A percentile compares a stretch with the other conserved stretches of the same genome.
phyloP scores from a whole-genome alignment of 1,140 invertebrate genomes.

The Rhizoglyphus robini region DNA sequence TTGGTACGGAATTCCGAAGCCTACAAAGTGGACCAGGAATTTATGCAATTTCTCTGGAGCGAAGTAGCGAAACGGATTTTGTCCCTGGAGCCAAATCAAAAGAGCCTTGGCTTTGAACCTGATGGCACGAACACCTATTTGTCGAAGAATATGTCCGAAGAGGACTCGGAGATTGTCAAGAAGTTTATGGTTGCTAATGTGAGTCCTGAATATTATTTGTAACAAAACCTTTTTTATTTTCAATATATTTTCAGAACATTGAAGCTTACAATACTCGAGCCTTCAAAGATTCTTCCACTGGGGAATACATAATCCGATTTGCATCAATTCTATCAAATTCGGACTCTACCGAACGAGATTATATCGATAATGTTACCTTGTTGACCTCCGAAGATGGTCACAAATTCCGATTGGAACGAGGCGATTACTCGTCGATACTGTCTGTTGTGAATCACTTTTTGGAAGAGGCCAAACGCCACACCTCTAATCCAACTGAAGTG shows the following conservation, averaged over 20 bases:
- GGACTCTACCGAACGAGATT: slow-evolving; percentile 47
- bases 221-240: no score
- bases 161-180: slow-evolving; percentile 67
- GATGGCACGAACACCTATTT: slow-evolving; percentile 84
- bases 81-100: slow-evolving; percentile 50
- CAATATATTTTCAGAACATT: slow-evolving; percentile 39
- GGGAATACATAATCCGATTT: slow-evolving; percentile 36
- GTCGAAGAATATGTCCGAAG: slow-evolving; percentile 67
- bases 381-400: slow-evolving; percentile 48
- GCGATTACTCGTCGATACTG: slow-evolving; percentile 70
- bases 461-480: slow-evolving; percentile 51
- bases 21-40: slow-evolving; percentile 42
- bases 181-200: slow-evolving; percentile 63
- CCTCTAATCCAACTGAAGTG: slow-evolving; percentile 61
- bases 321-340: slow-evolving; percentile 45
- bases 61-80: slow-evolving; percentile 50
- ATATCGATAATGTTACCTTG: slow-evolving; percentile 18
- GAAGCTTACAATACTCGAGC: slow-evolving; percentile 76
- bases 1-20: slow-evolving; percentile 54
- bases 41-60: slow-evolving; percentile 42
- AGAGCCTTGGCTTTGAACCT: slow-evolving; percentile 57
- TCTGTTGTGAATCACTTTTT: slow-evolving; percentile 52
- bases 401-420: slow-evolving; percentile 58
- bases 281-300: slow-evolving; percentile 66
- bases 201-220: no score